Percentiles rank a stretch among this genome's conserved stretches.
Evolutionary conservation across 2,113 vertebrate genomes (phyloP).

Genomic region (Hassar affinis): DNA sequence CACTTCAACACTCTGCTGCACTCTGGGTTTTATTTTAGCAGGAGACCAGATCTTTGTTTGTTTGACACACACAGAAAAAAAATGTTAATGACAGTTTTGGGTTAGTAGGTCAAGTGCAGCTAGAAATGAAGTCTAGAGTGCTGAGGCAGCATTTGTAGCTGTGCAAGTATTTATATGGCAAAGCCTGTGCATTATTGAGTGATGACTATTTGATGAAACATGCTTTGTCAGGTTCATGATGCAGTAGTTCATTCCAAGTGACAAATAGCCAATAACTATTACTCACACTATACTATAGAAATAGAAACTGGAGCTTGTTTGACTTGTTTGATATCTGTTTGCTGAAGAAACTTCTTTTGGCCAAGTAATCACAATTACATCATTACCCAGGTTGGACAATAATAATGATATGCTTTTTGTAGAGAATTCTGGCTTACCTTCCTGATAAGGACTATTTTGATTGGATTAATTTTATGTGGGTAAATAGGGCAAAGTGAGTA

Average conservation of each 20-base stretch:
- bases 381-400: not conserved
- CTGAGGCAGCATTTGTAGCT: not conserved
- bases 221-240: constrained; percentile 48
- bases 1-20: not conserved
- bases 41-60: not conserved
- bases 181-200: not conserved
- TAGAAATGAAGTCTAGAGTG: not conserved
- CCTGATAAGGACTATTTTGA: not conserved
- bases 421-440: too few relatives aligned
- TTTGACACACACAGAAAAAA: too few relatives aligned
- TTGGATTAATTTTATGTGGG: not conserved
- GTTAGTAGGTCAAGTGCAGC: constrained; percentile 3
- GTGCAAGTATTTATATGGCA: not conserved
- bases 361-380: not conserved
- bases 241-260: constrained; percentile 42
- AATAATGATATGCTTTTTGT: not conserved
- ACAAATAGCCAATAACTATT: constrained; percentile 45
- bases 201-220: constrained; percentile 42
- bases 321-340: not conserved
- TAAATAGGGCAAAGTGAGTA: not conserved
- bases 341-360: not conserved
- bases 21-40: not conserved
- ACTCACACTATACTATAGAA: not conserved
- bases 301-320: not conserved
- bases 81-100: constrained; percentile 25